A percentile compares a stretch with the other conserved stretches of the same genome.
These are phyloP conservation scores for Candidula unifasciata DNA, from an alignment of 2,888 invertebrate genomes.

Conservation along the genomic window DNA sequence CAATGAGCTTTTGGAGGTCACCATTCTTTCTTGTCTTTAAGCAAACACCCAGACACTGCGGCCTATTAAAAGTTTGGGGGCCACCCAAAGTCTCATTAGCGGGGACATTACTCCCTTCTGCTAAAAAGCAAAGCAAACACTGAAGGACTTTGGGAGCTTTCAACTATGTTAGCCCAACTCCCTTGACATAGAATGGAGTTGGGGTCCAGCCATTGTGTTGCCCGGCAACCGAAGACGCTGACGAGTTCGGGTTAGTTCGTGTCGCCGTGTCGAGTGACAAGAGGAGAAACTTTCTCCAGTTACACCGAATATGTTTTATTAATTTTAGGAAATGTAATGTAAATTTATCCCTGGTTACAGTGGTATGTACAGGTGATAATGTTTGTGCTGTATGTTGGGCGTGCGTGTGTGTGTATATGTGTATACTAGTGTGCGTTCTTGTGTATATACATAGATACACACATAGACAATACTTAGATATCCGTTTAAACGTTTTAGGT, in stretches of 20 bases:
- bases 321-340: too few relatives aligned
- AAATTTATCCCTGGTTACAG: too few relatives aligned
- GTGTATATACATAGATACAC: too few relatives aligned
- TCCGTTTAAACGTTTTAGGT: too few relatives aligned
- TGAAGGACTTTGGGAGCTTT: slow-evolving; percentile 24
- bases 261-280: slow-evolving; percentile 39
- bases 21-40: neutral
- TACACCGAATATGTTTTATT: too few relatives aligned
- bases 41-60: neutral
- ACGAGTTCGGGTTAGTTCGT: slow-evolving; percentile 28
- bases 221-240: slow-evolving; percentile 46
- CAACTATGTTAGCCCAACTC: slow-evolving; percentile 37
- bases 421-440: too few relatives aligned
- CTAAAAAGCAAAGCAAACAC: slow-evolving; percentile 48
- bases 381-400: too few relatives aligned
- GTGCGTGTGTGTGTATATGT: too few relatives aligned
- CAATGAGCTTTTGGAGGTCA: too few relatives aligned
- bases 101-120: slow-evolving; percentile 36
- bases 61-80: slow-evolving; percentile 11
- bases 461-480: too few relatives aligned
- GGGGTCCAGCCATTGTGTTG: slow-evolving; percentile 43
- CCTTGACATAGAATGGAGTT: slow-evolving; percentile 25
- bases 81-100: slow-evolving; percentile 41
- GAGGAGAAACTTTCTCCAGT: neutral
- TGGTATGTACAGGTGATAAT: neutral